These are phyloP conservation scores for Cochlearius cochlearius DNA, from an alignment of 2,113 vertebrate species.

Conservation along the genomic window DNA sequence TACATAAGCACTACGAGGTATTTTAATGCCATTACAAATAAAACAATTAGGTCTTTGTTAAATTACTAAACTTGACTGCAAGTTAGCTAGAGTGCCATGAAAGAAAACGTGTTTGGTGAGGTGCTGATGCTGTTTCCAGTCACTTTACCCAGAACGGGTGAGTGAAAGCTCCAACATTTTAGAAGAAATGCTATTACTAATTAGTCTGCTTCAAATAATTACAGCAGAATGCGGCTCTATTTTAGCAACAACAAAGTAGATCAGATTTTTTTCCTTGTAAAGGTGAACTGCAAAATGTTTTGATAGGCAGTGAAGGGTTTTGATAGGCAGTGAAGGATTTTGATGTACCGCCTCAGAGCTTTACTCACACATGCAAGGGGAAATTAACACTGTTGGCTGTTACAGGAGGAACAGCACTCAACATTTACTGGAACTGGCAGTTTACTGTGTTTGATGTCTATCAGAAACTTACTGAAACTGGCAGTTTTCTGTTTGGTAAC, in stretches of 20 bases:
- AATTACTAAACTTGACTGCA: not conserved
- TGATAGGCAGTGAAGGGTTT: not conserved
- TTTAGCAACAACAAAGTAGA: not conserved
- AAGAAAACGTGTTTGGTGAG: not conserved
- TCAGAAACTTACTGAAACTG: not conserved
- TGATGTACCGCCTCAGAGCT: fast-evolving
- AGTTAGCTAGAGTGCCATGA: not conserved
- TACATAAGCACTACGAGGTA: not conserved
- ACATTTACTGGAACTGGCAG: not conserved
- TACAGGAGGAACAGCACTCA: fast-evolving
- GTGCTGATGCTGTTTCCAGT: not conserved
- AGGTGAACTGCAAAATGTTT: not conserved
- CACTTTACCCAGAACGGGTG: not conserved
- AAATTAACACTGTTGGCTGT: not conserved
- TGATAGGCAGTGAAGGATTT: not conserved
- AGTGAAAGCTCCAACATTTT: not conserved
- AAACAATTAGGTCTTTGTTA: conserved; percentile 24
- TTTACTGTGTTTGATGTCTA: not conserved
- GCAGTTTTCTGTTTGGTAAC: not conserved
- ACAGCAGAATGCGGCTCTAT: not conserved
- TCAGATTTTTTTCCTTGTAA: not conserved
- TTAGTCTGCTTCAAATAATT: not conserved
- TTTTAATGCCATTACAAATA: conserved; percentile 35
- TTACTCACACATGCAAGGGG: not conserved
- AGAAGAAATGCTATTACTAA: not conserved